These are phyloP conservation scores for Protosalanx chinensis DNA, from an alignment of 2,797 vertebrate species.

Conservation along the genomic window DNA sequence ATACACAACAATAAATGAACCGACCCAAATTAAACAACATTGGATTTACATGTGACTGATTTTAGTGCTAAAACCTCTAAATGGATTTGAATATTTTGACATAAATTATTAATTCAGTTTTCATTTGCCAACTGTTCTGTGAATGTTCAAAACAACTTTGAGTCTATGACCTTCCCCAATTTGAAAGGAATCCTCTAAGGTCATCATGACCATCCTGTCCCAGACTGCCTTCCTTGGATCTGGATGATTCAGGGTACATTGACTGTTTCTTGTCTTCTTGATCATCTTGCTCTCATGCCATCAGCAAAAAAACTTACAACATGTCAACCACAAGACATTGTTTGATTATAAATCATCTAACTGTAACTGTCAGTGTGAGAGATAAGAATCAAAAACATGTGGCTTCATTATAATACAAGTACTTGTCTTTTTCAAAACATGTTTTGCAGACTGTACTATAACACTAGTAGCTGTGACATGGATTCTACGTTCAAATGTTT, in stretches of 20 bases:
- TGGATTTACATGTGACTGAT: conserved; percentile 29
- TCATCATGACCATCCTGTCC: conserved; percentile 70
- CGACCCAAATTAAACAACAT: conserved; percentile 29
- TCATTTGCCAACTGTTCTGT: neutral
- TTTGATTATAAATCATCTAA: neutral
- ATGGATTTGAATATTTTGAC: conserved; percentile 2
- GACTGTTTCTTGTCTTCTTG: conserved; percentile 60
- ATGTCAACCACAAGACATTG: conserved; percentile 17
- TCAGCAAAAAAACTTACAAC: conserved; percentile 73
- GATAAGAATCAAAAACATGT: conserved; percentile 11
- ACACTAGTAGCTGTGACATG: too few relatives aligned
- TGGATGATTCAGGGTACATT: conserved; percentile 55
- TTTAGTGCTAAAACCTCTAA: conserved; percentile 16
- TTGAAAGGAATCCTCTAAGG: conserved; percentile 55
- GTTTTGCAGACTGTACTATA: too few relatives aligned
- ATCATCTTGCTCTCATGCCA: conserved; percentile 64
- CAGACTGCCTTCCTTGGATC: conserved; percentile 58
- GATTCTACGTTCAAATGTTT: conserved; percentile 1
- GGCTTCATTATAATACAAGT: neutral
- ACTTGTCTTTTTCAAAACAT: neutral
- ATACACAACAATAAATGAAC: conserved; percentile 38
- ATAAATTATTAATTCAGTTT: neutral
- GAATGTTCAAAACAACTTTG: neutral
- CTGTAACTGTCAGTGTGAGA: conserved; percentile 25
- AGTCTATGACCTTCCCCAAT: conserved; percentile 38